phyloP scores from a whole-genome alignment of 1,140 invertebrate genomes.

The Pectinophora gossypiella region DNA sequence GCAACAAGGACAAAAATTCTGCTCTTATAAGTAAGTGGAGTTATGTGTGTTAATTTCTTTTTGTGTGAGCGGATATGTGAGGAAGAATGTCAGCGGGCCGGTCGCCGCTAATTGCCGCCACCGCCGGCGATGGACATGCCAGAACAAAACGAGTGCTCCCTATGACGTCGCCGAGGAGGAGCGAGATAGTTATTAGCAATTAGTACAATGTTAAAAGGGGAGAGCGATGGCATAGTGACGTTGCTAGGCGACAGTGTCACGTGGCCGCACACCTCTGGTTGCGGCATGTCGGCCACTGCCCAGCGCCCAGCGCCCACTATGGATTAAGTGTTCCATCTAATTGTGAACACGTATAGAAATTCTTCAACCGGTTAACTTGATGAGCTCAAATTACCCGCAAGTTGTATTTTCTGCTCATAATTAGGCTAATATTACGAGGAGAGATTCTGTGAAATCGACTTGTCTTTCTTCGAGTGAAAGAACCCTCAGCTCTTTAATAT shows the following conservation, averaged over 20 bases:
- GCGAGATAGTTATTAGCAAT: no score
- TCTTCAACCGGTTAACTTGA: not conserved
- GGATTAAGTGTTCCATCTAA: not conserved
- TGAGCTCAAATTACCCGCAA: not conserved
- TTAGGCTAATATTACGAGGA: not conserved
- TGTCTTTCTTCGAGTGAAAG: no score
- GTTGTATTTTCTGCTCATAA: not conserved
- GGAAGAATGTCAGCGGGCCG: slow-evolving; percentile 50
- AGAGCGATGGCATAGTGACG: no score
- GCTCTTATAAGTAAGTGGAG: no score
- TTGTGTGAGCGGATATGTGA: slow-evolving; percentile 38
- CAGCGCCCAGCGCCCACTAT: not conserved
- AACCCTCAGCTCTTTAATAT: no score
- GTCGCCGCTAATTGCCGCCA: slow-evolving; percentile 56
- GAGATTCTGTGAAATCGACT: not conserved
- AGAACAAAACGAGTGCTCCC: no score
- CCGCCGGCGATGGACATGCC: no score
- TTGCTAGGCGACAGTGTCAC: no score
- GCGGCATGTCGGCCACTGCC: not conserved
- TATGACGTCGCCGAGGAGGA: no score
- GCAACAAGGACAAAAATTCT: no score
- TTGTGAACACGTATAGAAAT: slow-evolving; percentile 4
- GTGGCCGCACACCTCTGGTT: no score
- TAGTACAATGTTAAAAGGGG: no score
- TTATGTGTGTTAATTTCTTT: slow-evolving; percentile 27